Base-by-base conservation (phyloP, 2,797 vertebrate genomes). In the Poecilia picta region DNA sequence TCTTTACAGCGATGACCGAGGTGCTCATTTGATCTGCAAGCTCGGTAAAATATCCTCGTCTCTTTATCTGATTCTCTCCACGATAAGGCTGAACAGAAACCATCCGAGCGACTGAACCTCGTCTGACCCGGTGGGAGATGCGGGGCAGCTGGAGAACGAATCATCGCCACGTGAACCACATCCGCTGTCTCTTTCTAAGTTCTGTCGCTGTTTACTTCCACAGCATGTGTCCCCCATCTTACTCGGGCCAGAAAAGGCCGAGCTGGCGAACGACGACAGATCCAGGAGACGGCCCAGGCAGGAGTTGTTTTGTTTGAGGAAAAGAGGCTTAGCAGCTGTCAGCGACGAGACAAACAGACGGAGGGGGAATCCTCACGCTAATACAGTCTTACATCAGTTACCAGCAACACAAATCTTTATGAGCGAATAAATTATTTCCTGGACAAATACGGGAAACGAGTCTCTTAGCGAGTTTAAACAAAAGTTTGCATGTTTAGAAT, bases 131-230 rank as follows among this genome's bases (percentile, higher is more conserved):
- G 39, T 46, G 47, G 73, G 73, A 88, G 85, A 92, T 31, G 5
- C 31, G 0, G 82, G 78, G 87, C 90, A 92, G 91, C 91, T 91
- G 88, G 87, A 85, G 82, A 85, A 81, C 90, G 83, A 92, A 85
- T 93, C 90, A 86, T 72, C 81, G 1, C 36, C 85, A 77, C 71
- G 81, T 90, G 91, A 91, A 90, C 88, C 91, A 90, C 87, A 88
- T 93, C 89, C 86, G 77, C 74, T 85, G 81, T 83, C 81, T 83
- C 87, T 84, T 82, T 88, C 81, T 74, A 8, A 77, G 85, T 85
- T 93, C 84, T 84, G 82, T 87, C 59, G 82, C 81, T 90, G 92
- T 92, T 93, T 94, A 94, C 87, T 83, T 84, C 86, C 85, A 74
- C 89, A 86, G 90, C 88, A 89, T 90, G 91, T 89, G 89, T 93